Percentiles rank a stretch among this genome's conserved stretches.
Conservation (phyloP, 1,140 invertebrate species). For the Eupeodes corollae region DNA sequence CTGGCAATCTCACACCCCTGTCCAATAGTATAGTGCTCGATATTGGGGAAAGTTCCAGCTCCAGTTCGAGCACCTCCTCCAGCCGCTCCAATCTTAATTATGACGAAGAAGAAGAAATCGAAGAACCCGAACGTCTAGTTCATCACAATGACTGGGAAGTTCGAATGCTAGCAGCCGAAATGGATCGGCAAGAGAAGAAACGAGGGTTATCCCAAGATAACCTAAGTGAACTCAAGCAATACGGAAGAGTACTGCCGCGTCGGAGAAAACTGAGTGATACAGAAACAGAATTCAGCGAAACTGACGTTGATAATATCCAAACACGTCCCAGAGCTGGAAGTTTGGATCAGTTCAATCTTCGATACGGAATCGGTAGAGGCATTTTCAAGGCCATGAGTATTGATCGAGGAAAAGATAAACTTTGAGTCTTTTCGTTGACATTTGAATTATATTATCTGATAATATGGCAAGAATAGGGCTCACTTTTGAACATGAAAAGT, state of each 20-base stretch:
- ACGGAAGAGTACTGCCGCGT: constrained; percentile 20
- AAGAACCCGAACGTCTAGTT: constrained; percentile 3
- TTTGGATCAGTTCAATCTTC: constrained; percentile 33
- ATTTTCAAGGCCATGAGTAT: constrained; percentile 38
- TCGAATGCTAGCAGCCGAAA: constrained; percentile 59
- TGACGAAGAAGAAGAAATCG: constrained; percentile 3
- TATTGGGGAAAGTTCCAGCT: constrained; percentile 33
- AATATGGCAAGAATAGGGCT: neutral
- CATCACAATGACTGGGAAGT: constrained; percentile 57
- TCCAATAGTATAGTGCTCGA: constrained; percentile 33
- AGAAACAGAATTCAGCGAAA: constrained; percentile 31
- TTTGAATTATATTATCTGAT: neutral
- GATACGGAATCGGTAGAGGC: constrained; percentile 28
- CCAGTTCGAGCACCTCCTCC: constrained; percentile 13
- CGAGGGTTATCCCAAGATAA: constrained; percentile 26
- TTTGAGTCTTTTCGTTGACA: constrained; percentile 16
- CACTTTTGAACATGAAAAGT: too few relatives aligned
- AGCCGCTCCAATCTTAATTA: neutral
- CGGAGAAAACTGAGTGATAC: constrained; percentile 31
- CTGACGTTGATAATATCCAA: constrained; percentile 19
- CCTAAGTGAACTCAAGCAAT: constrained; percentile 19
- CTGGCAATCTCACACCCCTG: constrained; percentile 24
- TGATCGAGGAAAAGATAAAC: constrained; percentile 37
- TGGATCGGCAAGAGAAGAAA: constrained; percentile 47
- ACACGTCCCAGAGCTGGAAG: constrained; percentile 28